Evolutionary conservation across 2,797 vertebrate species (phyloP).

Genomic region (Rhynchotus rufescens): DNA sequence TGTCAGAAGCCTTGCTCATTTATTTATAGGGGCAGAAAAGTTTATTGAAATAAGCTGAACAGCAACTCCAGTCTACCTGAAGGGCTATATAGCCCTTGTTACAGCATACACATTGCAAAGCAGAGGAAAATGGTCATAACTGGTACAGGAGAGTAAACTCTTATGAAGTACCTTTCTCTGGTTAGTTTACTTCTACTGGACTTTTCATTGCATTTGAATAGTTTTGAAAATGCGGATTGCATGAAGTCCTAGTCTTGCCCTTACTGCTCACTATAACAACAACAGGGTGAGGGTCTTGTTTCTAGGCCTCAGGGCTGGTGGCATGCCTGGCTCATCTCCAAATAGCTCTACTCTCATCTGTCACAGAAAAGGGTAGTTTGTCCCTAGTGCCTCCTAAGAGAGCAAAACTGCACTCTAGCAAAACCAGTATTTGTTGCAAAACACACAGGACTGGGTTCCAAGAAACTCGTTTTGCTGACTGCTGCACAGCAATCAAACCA

Average conservation of each 20-base stretch:
- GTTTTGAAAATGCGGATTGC: background rate
- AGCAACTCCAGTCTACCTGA: background rate
- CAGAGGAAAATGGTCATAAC: background rate
- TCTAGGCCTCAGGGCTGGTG: background rate
- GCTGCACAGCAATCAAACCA: background rate
- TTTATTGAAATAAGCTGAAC: background rate
- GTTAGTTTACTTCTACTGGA: background rate
- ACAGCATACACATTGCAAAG: background rate
- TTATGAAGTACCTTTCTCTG: rapidly evolving
- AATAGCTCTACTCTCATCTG: background rate
- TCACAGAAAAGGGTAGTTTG: background rate
- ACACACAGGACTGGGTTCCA: rapidly evolving
- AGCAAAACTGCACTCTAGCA: background rate
- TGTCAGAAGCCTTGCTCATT: background rate
- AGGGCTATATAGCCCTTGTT: background rate
- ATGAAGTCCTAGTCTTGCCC: background rate
- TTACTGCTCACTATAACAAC: background rate
- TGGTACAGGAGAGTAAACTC: background rate
- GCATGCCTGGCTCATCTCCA: background rate
- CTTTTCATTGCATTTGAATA: background rate
- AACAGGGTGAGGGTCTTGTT: background rate
- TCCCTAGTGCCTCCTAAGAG: background rate
- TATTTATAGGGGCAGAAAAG: background rate
- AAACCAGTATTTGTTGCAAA: background rate
- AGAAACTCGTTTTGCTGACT: background rate